Conservation (phyloP, 30 jellyfish, hydroid and myxozoan genomes). For the Turritopsis dohrnii region DNA sequence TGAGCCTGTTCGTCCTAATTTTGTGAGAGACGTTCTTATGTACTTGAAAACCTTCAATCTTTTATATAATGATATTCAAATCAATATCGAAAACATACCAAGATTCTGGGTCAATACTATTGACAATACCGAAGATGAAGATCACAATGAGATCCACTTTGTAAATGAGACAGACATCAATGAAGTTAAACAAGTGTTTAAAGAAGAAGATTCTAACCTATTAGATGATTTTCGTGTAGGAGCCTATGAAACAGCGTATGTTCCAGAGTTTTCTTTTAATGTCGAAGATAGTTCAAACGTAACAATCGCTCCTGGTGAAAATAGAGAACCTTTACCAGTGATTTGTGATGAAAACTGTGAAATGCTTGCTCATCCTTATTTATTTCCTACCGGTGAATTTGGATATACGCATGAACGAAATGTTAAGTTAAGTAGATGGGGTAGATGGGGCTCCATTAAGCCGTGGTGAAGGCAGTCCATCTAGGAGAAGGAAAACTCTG, state of each 20-base stretch:
- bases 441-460: no score
- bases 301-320: constrained; percentile 25
- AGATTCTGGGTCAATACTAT: constrained; percentile 1
- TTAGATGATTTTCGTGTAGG: constrained; percentile 11
- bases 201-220: constrained; percentile 29
- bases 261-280: background rate
- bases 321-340: constrained; percentile 12
- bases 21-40: background rate
- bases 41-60: background rate
- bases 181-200: background rate
- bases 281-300: constrained; percentile 6
- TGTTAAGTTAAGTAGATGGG: background rate
- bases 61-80: background rate
- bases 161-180: constrained; percentile 13
- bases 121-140: constrained; percentile 2
- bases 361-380: constrained; percentile 28
- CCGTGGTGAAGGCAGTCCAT: no score
- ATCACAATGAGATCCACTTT: constrained; percentile 3
- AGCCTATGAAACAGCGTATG: constrained; percentile 19
- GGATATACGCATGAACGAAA: constrained; percentile 22
- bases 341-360: constrained; percentile 30
- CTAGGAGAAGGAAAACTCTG: no score
- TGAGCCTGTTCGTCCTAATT: constrained; percentile 24
- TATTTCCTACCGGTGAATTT: constrained; percentile 28
- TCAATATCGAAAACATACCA: constrained; percentile 4